Evolutionary conservation across 2,113 vertebrate genomes (phyloP), one percentile per base, ranked within the genome.

Genomic region (Jaculus jaculus): DNA sequence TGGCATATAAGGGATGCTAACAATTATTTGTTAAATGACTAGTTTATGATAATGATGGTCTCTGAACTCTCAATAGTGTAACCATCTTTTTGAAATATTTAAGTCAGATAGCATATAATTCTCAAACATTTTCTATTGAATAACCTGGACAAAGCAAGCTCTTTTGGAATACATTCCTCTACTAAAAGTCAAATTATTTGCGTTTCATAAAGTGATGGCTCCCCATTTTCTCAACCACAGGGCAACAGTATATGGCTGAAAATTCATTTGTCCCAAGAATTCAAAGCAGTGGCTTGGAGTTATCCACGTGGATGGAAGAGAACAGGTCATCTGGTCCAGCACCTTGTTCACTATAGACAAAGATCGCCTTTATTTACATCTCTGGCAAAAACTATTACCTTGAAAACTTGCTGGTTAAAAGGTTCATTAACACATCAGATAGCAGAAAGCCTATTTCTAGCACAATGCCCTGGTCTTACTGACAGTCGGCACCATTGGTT

Each of bases 151-250:
- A 84, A 84, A 87, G 80, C 0, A 23, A 90, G 73, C 28, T 85
- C 65, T 74, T 74, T 60, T 77, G 58, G 68, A 92, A 54, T 84
- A 79, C 60, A 60, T 65, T 10, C 90, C 54, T 83, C 30, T 39
- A 1, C 0, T 79, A 34, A 83, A 16, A 73, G 72, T 7, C 23
- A 26, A 65, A 85, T 85, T 61, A 83, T 79, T 82, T 81, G 72
- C 79, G 16, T 82, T 94, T 91, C 28, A 66, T 85, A 85, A 88
- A 32, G 4, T 71, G 21, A 74, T 95, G 89, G 37, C 21, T 54
- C 69, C n/a, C 34, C 39, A n/a, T 92, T 71, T 85, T 80, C 23
- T 42, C 5, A 47, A 75, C 24, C 39, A 42, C 8, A 88, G 87
- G 28, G 17, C 28, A 87, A 91, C 68, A 84, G 23, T 58, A 39